Percentiles rank a stretch among this genome's conserved stretches.
These are phyloP conservation scores for Halcyon smyrnensis DNA, from an alignment of 2,797 vertebrate genomes.

Conservation along the genomic window DNA sequence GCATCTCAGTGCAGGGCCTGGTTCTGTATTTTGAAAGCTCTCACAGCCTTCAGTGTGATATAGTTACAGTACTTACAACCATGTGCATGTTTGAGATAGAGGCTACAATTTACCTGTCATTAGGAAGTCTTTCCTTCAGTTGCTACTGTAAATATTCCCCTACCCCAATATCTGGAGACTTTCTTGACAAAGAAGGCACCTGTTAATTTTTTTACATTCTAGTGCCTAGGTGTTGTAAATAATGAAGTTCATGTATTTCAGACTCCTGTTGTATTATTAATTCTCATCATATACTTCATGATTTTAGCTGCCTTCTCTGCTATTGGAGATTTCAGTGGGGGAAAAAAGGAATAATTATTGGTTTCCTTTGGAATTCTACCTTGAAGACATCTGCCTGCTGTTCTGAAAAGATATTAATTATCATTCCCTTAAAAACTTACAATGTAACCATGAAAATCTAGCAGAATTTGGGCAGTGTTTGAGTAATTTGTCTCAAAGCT, in stretches of 20 bases:
- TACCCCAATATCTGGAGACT: background rate
- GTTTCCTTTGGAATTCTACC: background rate
- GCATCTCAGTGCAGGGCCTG: background rate
- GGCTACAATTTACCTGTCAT: background rate
- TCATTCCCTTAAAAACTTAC: background rate
- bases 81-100: background rate
- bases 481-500: background rate
- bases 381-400: fast-evolving
- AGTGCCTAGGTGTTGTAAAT: background rate
- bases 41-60: background rate
- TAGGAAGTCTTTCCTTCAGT: background rate
- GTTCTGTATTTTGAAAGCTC: background rate
- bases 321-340: background rate
- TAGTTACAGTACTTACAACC: background rate
- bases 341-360: background rate
- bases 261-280: background rate
- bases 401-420: background rate
- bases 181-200: background rate
- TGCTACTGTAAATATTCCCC: background rate
- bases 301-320: background rate
- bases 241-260: background rate
- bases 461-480: background rate
- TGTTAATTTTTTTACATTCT: background rate
- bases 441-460: background rate
- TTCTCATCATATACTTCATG: background rate